phyloP scores from a whole-genome alignment of 1,140 invertebrate genomes.

The Drosophila auraria region DNA sequence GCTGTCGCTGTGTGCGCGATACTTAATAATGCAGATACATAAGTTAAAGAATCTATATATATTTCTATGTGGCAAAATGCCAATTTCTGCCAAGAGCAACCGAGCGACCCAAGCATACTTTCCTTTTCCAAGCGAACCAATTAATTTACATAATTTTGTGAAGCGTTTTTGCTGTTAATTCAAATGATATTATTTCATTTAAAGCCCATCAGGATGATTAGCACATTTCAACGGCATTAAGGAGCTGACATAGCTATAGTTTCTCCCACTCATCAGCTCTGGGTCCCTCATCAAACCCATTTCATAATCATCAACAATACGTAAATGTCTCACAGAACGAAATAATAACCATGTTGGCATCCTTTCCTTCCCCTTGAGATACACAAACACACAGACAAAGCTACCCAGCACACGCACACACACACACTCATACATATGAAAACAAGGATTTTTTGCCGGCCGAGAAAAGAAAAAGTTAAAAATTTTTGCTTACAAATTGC shows the following conservation, averaged over 20 bases:
- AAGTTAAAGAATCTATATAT: constrained; percentile 19
- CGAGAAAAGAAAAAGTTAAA: constrained; percentile 59
- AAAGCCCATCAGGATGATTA: neutral
- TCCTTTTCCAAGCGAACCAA: neutral
- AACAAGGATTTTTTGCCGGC: constrained; percentile 7
- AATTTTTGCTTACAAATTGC: constrained; percentile 62
- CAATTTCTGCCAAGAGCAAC: constrained; percentile 9
- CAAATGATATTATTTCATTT: too few species aligned
- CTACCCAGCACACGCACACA: neutral
- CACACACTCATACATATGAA: neutral
- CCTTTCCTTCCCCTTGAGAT: constrained; percentile 12
- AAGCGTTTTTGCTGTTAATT: neutral
- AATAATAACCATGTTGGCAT: constrained; percentile 20
- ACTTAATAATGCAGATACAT: constrained; percentile 50
- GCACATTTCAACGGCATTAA: neutral
- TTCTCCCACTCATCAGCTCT: constrained; percentile 1
- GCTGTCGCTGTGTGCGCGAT: constrained; percentile 20
- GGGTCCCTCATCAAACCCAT: constrained; percentile 24
- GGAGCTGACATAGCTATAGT: neutral
- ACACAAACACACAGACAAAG: constrained; percentile 15
- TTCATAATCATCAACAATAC: constrained; percentile 46
- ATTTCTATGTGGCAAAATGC: constrained; percentile 23
- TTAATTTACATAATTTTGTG: neutral
- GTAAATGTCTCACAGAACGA: constrained; percentile 31
- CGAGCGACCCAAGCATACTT: neutral